These are phyloP conservation scores for Ascidia mentula DNA, from an alignment of 23 tunicate species.

Conservation along the genomic window DNA sequence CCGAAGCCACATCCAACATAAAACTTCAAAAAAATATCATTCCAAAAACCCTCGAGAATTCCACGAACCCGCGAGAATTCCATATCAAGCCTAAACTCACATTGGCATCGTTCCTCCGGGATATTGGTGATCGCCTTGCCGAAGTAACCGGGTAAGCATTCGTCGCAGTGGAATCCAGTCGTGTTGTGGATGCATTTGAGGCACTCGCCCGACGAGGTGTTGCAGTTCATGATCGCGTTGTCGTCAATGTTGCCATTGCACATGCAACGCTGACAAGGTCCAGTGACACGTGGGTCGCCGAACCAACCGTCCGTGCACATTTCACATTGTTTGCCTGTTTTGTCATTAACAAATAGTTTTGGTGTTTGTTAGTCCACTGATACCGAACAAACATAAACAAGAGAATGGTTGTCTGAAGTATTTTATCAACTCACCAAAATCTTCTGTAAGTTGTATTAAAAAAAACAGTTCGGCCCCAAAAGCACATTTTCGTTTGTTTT, in stretches of 20 bases:
- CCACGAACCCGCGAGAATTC: neutral
- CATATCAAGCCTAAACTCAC: slow-evolving; percentile 42
- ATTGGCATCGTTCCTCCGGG: slow-evolving; percentile 68
- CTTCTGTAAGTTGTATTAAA: too few species aligned
- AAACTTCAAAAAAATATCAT: neutral
- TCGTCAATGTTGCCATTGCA: slow-evolving; percentile 95
- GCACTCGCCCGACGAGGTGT: slow-evolving; percentile 85
- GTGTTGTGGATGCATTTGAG: slow-evolving; percentile 97
- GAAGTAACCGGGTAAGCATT: slow-evolving; percentile 88
- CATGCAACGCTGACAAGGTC: slow-evolving; percentile 83
- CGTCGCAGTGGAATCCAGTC: slow-evolving; percentile 81
- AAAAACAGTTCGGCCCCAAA: neutral
- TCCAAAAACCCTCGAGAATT: neutral
- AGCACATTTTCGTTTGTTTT: neutral
- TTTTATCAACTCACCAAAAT: too few species aligned
- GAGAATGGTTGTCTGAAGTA: too few species aligned
- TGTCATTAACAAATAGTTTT: neutral
- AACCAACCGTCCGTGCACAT: slow-evolving; percentile 94
- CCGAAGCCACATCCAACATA: neutral
- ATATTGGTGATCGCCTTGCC: slow-evolving; percentile 66
- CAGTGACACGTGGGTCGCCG: slow-evolving; percentile 80
- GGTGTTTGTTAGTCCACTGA: neutral
- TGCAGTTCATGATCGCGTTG: slow-evolving; percentile 93
- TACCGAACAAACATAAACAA: neutral
- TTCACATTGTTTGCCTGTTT: slow-evolving; percentile 79